Percentiles rank a stretch among this genome's conserved stretches.
These are phyloP conservation scores for Hylaeus anthracinus DNA, from an alignment of 1,140 invertebrate genomes.

Conservation along the genomic window DNA sequence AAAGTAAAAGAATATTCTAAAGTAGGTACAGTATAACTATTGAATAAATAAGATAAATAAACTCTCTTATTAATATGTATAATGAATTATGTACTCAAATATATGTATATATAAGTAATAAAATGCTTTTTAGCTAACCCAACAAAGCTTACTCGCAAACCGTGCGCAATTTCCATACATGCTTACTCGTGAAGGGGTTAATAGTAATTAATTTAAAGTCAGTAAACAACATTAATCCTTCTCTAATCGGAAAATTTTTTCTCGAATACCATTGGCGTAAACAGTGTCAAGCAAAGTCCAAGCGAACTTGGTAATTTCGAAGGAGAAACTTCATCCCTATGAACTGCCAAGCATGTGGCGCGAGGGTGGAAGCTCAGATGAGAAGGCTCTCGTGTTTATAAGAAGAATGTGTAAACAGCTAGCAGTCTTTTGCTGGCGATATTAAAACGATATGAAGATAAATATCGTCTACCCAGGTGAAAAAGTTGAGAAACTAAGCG, in stretches of 20 bases:
- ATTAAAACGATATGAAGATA: conserved; percentile 74
- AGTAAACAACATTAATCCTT: neutral
- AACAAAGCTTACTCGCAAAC: no score
- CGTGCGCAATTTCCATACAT: no score
- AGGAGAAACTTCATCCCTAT: conserved; percentile 44
- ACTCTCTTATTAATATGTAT: no score
- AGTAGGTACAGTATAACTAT: no score
- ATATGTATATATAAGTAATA: no score
- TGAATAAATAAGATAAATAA: no score
- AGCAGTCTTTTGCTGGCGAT: conserved; percentile 55
- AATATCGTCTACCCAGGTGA: conserved; percentile 57
- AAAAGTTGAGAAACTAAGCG: conserved; percentile 64
- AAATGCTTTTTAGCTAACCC: no score
- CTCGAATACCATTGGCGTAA: neutral
- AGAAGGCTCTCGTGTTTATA: conserved; percentile 45
- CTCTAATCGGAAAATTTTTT: neutral
- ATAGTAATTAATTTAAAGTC: neutral
- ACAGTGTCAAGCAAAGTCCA: conserved; percentile 38
- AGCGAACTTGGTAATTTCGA: conserved; percentile 36
- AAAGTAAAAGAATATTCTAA: no score
- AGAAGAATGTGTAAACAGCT: conserved; percentile 51
- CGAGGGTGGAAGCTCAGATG: conserved; percentile 38
- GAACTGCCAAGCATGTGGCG: neutral
- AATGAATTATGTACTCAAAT: no score
- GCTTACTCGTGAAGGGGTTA: no score